Base-by-base conservation (phyloP, 2,888 invertebrate species). In the Euproctis similis region DNA sequence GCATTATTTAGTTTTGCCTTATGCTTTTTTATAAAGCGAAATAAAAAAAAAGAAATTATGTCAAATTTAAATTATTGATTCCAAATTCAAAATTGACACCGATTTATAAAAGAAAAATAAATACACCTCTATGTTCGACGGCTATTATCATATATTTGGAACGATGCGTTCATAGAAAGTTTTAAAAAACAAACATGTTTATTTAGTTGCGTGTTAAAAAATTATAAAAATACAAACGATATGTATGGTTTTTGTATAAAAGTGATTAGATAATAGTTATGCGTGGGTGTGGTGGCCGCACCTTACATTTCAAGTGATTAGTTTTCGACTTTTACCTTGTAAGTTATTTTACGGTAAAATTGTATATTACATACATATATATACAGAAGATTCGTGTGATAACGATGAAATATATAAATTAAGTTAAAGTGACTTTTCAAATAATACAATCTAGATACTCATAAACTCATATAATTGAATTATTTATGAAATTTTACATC, bases 261-360 rank as follows among this genome's bases (percentile, higher is more conserved):
- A 37, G 39, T 37, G 43, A 45, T 53, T 55, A 50, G 39, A 39
- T 52, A 51, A 53, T 47, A 48, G 42, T 19, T 20, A 8, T n/a
- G 30, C 26, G 37, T 44, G 45, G 59, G 63, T 24, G 60, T 41
- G 60, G 30, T 45, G 31, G 28, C 47, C 65, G 46, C 65, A 34
- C 60, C 62, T 42, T 20, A 25, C 47, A 22, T 44, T 59, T 48
- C 43, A 31, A 36, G 42, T 47, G 53, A 62, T 61, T 54, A 56
- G 28, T 26, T 46, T 53, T 49, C 37, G 32, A 10, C 35, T 26
- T 34, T 27, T 42, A 27, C 39, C 14, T 24, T 16, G 14, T 14
- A 14, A 4, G 30, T 44, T 26, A 25, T 29, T 26, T 34, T 12
- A 26, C 11, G 19, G 4, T 26, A 26, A 31, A 30, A 4, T 4